These are phyloP conservation scores for Dendrophyllia cribrosa DNA, from an alignment of 64 coral and sea anemone species.

Conservation along the genomic window DNA sequence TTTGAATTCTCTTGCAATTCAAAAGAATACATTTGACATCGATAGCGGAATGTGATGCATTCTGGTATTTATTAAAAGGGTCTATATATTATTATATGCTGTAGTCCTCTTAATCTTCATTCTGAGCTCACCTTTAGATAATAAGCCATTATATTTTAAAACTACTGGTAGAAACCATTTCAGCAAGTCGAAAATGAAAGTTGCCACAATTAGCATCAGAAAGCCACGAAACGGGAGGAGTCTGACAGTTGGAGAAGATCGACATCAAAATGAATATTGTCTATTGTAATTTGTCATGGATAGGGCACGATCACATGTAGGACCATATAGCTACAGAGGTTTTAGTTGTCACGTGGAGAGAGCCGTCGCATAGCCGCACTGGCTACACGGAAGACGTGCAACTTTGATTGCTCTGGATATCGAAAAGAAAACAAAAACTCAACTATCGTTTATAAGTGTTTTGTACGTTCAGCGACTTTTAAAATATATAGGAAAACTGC, in stretches of 20 bases:
- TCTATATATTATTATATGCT: no score
- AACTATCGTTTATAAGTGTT: not conserved
- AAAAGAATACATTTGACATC: no score
- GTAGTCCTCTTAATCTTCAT: not conserved
- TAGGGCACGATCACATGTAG: slow-evolving; percentile 1
- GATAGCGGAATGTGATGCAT: no score
- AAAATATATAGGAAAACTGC: not conserved
- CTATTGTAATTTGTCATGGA: slow-evolving; percentile 11
- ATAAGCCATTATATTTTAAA: no score
- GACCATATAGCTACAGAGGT: slow-evolving; percentile 29
- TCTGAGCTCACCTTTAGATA: no score
- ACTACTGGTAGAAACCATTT: no score
- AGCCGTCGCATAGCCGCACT: not conserved
- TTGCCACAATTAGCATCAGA: not conserved
- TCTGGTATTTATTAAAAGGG: no score
- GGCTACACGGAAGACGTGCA: not conserved
- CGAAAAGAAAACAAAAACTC: not conserved
- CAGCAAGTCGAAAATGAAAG: slow-evolving; percentile 11
- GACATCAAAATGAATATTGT: slow-evolving; percentile 9
- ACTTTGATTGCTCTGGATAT: not conserved
- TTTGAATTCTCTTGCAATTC: no score
- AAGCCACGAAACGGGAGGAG: slow-evolving; percentile 2
- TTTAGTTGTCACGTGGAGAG: not conserved
- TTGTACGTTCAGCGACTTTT: not conserved
- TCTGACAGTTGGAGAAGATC: slow-evolving; percentile 4